phyloP scores from a whole-genome alignment of 2,797 vertebrate species.

The Macroramphosus scolopax region DNA sequence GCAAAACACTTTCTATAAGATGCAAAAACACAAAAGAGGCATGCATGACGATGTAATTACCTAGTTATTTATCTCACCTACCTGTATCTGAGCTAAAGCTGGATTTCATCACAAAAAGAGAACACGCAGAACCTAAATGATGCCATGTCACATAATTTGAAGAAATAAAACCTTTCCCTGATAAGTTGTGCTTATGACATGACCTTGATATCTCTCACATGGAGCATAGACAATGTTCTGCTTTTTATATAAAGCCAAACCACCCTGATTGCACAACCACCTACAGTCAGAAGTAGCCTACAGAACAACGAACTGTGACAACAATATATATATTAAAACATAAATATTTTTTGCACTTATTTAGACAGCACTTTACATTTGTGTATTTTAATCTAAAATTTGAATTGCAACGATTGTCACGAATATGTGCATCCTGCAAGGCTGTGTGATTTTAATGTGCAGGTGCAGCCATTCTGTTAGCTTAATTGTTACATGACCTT shows the following conservation, averaged over 20 bases:
- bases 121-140: too few relatives aligned
- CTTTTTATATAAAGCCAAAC: too few relatives aligned
- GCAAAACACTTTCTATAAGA: constrained; percentile 48
- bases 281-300: background rate
- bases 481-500: constrained; percentile 77
- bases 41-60: background rate
- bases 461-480: constrained; percentile 61
- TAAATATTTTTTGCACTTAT: background rate
- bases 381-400: background rate
- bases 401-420: background rate
- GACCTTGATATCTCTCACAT: too few relatives aligned
- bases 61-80: constrained; percentile 1
- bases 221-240: background rate
- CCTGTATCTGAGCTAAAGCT: background rate
- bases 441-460: constrained; percentile 20
- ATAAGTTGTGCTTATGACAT: too few relatives aligned
- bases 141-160: too few relatives aligned
- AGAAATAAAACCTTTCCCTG: too few relatives aligned
- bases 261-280: too few relatives aligned
- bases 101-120: too few relatives aligned
- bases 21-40: background rate
- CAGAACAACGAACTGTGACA: background rate
- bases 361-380: background rate
- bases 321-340: background rate
- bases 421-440: constrained; percentile 4